Percentiles rank a stretch among this genome's conserved stretches.
These are phyloP conservation scores for Nesometra sesokonis DNA, from an alignment of 35 echinoderm and acorn worm species.

Conservation along the genomic window DNA sequence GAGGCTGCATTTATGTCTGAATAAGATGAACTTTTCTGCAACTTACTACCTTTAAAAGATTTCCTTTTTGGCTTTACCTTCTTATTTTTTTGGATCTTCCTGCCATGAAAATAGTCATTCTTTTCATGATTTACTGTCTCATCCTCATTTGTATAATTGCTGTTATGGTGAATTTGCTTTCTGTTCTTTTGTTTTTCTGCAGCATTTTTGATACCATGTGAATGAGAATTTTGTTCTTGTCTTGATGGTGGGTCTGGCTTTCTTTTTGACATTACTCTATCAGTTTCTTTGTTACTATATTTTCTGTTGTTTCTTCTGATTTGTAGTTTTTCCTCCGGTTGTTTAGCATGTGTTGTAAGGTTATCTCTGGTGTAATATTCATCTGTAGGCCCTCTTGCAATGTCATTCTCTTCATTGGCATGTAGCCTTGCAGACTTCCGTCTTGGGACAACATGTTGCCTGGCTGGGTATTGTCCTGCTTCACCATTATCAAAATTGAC, in stretches of 20 bases:
- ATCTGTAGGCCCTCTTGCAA: no score
- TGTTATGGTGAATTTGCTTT: background rate
- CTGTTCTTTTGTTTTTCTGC: background rate
- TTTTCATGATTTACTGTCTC: background rate
- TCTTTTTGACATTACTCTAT: no score
- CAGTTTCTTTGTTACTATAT: background rate
- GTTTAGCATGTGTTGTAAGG: no score
- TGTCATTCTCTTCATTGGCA: background rate
- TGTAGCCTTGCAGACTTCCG: background rate
- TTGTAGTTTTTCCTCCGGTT: no score
- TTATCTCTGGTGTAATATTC: no score
- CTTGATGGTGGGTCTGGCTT: no score
- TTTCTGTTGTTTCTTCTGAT: background rate
- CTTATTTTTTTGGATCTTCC: background rate
- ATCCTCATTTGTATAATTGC: no score
- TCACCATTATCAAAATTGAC: no score
- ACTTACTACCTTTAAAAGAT: background rate
- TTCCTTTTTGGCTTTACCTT: background rate
- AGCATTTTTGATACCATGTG: background rate
- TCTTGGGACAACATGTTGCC: background rate
- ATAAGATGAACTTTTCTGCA: background rate
- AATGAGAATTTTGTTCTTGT: background rate
- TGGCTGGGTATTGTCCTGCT: no score
- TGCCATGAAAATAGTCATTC: background rate
- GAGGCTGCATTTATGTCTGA: background rate